These are phyloP conservation scores for Exephanes ischioxanthus DNA, from an alignment of 2,888 invertebrate genomes.

Conservation along the genomic window DNA sequence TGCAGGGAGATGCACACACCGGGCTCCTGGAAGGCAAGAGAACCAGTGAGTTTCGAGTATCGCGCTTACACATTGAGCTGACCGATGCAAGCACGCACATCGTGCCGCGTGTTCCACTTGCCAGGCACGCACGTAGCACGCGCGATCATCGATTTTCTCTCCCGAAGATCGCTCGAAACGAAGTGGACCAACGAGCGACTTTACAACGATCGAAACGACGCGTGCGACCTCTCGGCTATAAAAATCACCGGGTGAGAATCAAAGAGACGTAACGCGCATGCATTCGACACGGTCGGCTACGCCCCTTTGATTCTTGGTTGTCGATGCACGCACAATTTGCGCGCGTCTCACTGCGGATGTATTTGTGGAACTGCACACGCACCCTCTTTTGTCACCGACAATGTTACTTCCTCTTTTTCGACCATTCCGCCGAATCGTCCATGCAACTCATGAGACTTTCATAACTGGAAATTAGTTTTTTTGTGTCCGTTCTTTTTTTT, in stretches of 20 bases:
- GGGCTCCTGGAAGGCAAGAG: background rate
- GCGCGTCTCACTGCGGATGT: background rate
- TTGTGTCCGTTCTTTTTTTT: conserved; percentile 14
- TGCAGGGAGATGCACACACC: background rate
- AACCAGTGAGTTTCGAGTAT: conserved; percentile 34
- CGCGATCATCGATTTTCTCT: conserved; percentile 68
- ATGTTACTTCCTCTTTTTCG: conserved; percentile 31
- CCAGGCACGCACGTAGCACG: conserved; percentile 65
- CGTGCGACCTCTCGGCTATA: conserved; percentile 52
- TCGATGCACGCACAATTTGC: no score
- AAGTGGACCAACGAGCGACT: conserved; percentile 64
- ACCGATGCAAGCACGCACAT: conserved; percentile 6
- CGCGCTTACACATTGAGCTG: conserved; percentile 10
- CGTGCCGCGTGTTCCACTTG: conserved; percentile 56
- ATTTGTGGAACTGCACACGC: conserved; percentile 14
- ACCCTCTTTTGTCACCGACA: conserved; percentile 52
- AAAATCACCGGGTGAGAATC: background rate
- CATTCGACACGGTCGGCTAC: no score
- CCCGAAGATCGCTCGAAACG: conserved; percentile 44
- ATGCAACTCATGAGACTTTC: conserved; percentile 36
- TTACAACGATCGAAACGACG: conserved; percentile 63
- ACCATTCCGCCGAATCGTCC: conserved; percentile 43
- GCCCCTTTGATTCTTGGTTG: no score
- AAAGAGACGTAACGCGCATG: no score
- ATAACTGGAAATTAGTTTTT: background rate